A percentile compares a stretch with the other conserved stretches of the same genome.
phyloP scores from a whole-genome alignment of 2,113 vertebrate species.

The Cephalopterus ornatus region DNA sequence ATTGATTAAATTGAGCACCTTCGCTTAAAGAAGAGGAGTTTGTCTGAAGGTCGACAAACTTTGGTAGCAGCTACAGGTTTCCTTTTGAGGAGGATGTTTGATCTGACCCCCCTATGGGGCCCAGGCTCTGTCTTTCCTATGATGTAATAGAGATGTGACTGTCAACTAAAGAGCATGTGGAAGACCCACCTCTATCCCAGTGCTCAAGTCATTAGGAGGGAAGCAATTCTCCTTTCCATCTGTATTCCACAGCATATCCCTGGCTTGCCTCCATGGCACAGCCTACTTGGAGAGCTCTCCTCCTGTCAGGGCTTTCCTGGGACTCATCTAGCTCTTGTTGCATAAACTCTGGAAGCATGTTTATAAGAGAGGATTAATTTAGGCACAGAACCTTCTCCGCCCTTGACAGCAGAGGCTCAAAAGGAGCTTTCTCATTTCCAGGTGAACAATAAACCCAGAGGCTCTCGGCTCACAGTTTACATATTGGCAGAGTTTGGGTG shows the following conservation, averaged over 20 bases:
- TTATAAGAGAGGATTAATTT: slow-evolving; percentile 63
- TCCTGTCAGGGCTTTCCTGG: slow-evolving; percentile 51
- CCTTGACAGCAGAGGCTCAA: neutral
- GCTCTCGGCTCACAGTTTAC: neutral
- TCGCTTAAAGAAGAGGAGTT: neutral
- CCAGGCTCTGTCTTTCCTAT: neutral
- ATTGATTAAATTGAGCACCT: neutral
- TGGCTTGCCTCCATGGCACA: neutral
- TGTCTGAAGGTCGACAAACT: neutral
- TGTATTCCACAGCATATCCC: neutral
- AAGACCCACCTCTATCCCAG: neutral
- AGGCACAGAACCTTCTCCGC: slow-evolving; percentile 7
- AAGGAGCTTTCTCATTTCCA: slow-evolving; percentile 28
- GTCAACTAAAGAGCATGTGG: neutral
- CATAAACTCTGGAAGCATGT: slow-evolving; percentile 67
- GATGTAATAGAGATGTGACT: neutral
- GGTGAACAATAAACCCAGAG: slow-evolving; percentile 22
- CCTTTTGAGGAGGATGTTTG: neutral
- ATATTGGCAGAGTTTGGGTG: neutral
- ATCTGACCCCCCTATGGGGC: neutral
- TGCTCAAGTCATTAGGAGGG: neutral
- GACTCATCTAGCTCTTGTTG: slow-evolving; percentile 50
- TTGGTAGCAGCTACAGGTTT: neutral
- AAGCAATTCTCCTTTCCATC: neutral
- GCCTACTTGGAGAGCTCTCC: neutral